Percentiles rank a stretch among this genome's conserved stretches.
Evolutionary conservation across 2,113 vertebrate species (phyloP).

Genomic region (Bathybates hornii): DNA sequence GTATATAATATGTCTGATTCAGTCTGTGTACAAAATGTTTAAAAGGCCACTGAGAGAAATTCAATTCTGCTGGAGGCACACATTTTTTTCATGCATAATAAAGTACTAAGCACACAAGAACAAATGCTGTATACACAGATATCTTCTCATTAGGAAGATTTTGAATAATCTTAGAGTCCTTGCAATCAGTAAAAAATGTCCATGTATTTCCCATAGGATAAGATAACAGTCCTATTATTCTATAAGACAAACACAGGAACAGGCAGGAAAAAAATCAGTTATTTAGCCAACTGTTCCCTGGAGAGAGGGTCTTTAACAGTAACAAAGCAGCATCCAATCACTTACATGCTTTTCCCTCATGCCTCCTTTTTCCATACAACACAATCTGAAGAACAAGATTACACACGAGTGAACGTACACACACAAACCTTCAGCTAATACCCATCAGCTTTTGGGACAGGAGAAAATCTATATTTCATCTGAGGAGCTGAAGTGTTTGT

Average conservation of each 20-base stretch:
- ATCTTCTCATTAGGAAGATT: constrained; percentile 12
- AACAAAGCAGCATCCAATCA: constrained; percentile 58
- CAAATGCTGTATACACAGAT: neutral
- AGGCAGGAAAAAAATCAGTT: neutral
- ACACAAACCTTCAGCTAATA: constrained; percentile 45
- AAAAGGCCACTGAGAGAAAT: neutral
- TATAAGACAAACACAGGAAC: constrained; percentile 4
- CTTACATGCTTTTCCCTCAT: constrained; percentile 40
- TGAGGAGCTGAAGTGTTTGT: constrained; percentile 64
- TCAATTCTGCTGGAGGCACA: neutral
- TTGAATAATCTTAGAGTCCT: constrained; percentile 17
- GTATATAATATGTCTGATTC: neutral
- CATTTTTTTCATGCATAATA: neutral
- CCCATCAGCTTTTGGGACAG: constrained; percentile 55
- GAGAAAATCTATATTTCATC: constrained; percentile 76
- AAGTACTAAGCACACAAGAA: neutral
- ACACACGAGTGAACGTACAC: constrained; percentile 1
- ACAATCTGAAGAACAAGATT: constrained; percentile 41
- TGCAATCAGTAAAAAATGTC: constrained; percentile 6
- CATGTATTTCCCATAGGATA: constrained; percentile 18
- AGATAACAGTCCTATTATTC: constrained; percentile 10
- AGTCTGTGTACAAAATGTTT: neutral
- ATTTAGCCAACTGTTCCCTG: constrained; percentile 51
- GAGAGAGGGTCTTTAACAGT: constrained; percentile 59
- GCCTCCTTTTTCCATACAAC: constrained; percentile 30